Conservation (phyloP, 2,113 vertebrate species). For the Natator depressus region DNA sequence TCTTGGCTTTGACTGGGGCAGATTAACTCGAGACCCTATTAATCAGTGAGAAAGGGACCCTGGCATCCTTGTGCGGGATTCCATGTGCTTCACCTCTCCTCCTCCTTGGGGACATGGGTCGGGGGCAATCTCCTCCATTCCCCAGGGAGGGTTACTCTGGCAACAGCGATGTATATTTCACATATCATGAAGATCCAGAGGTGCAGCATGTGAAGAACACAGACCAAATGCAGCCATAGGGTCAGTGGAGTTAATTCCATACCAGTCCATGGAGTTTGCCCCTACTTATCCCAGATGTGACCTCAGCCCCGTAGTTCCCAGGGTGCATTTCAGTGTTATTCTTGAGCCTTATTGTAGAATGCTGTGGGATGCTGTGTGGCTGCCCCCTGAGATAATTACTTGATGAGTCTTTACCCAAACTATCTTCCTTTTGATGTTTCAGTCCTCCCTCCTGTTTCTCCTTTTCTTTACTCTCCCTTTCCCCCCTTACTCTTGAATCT, state of each 20-base stretch:
- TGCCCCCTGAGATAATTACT: background rate
- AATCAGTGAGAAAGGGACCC: background rate
- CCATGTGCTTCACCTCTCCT: background rate
- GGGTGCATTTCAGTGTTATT: background rate
- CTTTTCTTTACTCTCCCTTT: constrained; percentile 53
- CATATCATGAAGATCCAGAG: background rate
- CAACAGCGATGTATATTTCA: background rate
- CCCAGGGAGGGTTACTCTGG: background rate
- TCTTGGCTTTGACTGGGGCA: background rate
- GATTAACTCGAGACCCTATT: background rate
- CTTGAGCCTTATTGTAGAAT: background rate
- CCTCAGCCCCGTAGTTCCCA: background rate
- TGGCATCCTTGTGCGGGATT: background rate
- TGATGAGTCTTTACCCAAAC: constrained; percentile 1
- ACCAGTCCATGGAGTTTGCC: background rate
- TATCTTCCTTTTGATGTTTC: constrained; percentile 34
- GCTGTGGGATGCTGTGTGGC: background rate
- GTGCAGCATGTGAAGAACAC: background rate
- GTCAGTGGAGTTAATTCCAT: background rate
- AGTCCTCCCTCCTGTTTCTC: constrained; percentile 49
- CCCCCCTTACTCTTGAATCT: constrained; percentile 66
- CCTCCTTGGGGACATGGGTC: background rate
- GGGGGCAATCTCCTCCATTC: background rate
- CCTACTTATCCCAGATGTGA: background rate
- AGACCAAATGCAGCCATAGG: background rate